Percentiles rank a stretch among this genome's conserved stretches.
Conservation (phyloP, 1,140 invertebrate species). For the Dinoponera quadriceps region DNA sequence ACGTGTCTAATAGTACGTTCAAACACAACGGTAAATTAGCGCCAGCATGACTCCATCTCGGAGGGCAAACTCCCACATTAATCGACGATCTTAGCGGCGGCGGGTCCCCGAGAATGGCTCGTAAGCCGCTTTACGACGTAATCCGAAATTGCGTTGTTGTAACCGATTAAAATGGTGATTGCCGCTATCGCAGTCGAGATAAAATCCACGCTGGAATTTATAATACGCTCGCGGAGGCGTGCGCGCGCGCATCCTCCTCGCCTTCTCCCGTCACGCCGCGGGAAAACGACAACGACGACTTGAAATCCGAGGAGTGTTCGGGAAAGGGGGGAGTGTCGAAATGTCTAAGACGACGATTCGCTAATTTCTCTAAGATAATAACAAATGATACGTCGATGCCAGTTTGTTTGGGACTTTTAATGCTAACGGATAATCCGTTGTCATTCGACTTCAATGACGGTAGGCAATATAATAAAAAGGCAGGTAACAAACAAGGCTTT, state of each 20-base stretch:
- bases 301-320: not conserved
- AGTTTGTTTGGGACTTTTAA: too few species aligned
- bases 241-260: too few species aligned
- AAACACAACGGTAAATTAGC: constrained; percentile 73
- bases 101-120: constrained; percentile 43
- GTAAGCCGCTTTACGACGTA: constrained; percentile 45
- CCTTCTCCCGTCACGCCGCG: not conserved
- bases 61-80: constrained; percentile 53
- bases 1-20: constrained; percentile 70
- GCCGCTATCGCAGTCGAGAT: constrained; percentile 34
- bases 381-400: too few species aligned
- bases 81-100: constrained; percentile 31
- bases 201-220: constrained; percentile 43
- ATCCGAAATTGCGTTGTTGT: constrained; percentile 44
- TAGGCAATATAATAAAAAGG: too few species aligned
- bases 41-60: constrained; percentile 59
- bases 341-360: too few species aligned
- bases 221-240: not conserved
- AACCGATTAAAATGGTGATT: constrained; percentile 47
- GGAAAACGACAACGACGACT: constrained; percentile 2
- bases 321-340: too few species aligned
- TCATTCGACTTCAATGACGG: too few species aligned
- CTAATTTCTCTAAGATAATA: too few species aligned
- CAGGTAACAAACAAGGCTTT: too few species aligned
- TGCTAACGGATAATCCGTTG: too few species aligned